Conservation (phyloP, 2,113 vertebrate genomes). For the Dinomys branickii region DNA sequence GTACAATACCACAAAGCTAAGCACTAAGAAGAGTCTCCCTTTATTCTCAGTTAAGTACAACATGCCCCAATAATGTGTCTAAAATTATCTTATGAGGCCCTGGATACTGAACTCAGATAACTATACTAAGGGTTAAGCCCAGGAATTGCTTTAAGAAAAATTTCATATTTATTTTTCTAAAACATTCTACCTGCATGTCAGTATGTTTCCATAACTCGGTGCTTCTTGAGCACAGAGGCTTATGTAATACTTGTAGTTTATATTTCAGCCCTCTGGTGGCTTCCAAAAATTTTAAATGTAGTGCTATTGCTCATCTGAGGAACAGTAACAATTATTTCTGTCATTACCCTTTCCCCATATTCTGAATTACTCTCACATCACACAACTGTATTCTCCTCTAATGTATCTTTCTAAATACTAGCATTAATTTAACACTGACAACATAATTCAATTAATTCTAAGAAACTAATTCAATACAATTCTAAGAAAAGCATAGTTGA, state of each 20-base stretch:
- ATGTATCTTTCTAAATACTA: background rate
- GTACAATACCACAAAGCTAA: background rate
- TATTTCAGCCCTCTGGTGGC: background rate
- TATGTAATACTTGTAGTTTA: background rate
- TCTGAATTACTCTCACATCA: background rate
- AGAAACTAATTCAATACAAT: background rate
- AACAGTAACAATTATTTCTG: background rate
- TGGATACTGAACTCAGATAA: slow-evolving; percentile 29
- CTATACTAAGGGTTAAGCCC: background rate
- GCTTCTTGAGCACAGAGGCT: background rate
- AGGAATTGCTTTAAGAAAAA: slow-evolving; percentile 4
- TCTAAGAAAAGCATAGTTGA: background rate
- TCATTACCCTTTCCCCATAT: background rate
- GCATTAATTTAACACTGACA: background rate
- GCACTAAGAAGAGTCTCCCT: background rate
- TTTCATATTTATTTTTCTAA: slow-evolving; percentile 28
- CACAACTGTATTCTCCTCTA: background rate
- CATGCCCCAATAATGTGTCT: slow-evolving; percentile 29
- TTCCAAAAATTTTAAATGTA: slow-evolving; percentile 45
- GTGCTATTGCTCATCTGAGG: background rate
- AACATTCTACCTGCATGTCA: background rate
- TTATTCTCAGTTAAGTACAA: slow-evolving; percentile 22
- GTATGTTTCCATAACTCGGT: slow-evolving; percentile 11
- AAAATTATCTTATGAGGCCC: slow-evolving; percentile 52
- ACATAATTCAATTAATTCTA: too few species aligned